phyloP scores from a whole-genome alignment of 2,113 vertebrate species.

The Elgaria multicarinata region DNA sequence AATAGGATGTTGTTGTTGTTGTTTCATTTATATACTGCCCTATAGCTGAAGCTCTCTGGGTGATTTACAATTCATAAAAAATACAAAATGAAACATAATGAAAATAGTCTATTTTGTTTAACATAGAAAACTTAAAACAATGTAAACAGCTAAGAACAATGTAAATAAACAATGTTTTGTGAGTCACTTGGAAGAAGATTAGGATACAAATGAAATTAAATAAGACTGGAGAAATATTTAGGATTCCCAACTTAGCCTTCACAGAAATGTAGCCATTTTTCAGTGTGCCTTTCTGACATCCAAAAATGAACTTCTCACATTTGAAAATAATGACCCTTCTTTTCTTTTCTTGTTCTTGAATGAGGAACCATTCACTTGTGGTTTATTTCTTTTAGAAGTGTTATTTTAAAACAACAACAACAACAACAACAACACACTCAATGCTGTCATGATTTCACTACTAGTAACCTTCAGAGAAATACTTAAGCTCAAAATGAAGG shows the following conservation, averaged over 20 bases:
- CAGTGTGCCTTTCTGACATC: background rate
- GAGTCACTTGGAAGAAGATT: background rate
- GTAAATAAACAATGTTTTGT: background rate
- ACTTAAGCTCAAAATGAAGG: too few species aligned
- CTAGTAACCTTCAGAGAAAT: too few species aligned
- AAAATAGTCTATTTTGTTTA: too few species aligned
- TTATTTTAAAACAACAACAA: background rate
- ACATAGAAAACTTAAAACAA: too few species aligned
- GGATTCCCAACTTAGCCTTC: background rate
- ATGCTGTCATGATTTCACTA: too few species aligned
- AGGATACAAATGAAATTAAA: background rate
- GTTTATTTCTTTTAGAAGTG: background rate
- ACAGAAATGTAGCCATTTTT: background rate
- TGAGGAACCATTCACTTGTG: background rate
- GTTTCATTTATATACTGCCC: too few species aligned
- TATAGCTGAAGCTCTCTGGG: too few species aligned
- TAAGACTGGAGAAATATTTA: background rate
- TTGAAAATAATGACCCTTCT: background rate
- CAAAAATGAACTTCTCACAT: background rate
- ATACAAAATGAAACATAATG: too few species aligned
- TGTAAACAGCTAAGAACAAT: too few species aligned
- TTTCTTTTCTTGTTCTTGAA: background rate
- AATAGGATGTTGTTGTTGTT: too few species aligned
- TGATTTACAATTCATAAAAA: too few species aligned
- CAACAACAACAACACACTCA: background rate